Percentiles rank a stretch among this genome's conserved stretches.
phyloP scores from a whole-genome alignment of 2,888 invertebrate species.

The Dynastes grantii region DNA sequence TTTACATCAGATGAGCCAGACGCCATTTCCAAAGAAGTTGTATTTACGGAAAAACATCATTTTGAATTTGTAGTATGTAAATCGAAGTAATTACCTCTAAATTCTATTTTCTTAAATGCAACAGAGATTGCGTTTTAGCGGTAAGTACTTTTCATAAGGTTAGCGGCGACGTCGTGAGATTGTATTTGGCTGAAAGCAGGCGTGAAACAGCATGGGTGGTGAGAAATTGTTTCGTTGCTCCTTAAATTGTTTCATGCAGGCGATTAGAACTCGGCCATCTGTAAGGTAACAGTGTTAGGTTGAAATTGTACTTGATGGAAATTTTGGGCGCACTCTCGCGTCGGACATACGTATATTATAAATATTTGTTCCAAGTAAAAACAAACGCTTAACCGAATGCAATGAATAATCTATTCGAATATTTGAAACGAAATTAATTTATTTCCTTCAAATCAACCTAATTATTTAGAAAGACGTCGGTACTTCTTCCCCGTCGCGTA shows the following conservation, averaged over 20 bases:
- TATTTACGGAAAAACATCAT: too few species aligned
- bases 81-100: slow-evolving; percentile 24
- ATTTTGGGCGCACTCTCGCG: slow-evolving; percentile 49
- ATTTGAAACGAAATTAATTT: slow-evolving; percentile 24
- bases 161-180: slow-evolving; percentile 47
- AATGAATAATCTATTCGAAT: background rate
- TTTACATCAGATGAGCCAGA: too few species aligned
- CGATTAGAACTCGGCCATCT: slow-evolving; percentile 70
- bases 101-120: slow-evolving; percentile 27
- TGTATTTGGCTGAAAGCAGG: slow-evolving; percentile 65
- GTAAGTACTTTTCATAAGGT: slow-evolving; percentile 34
- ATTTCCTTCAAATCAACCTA: slow-evolving; percentile 21
- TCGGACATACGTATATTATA: background rate
- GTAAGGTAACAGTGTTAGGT: slow-evolving; percentile 69
- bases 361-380: background rate
- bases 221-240: slow-evolving; percentile 70
- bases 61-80: too few species aligned
- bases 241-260: slow-evolving; percentile 70
- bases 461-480: slow-evolving; percentile 14
- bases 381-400: background rate
- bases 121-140: slow-evolving; percentile 24
- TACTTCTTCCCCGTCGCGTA: slow-evolving; percentile 19
- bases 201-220: slow-evolving; percentile 69
- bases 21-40: too few species aligned
- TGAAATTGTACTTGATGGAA: slow-evolving; percentile 66